Evolutionary conservation across 2,888 invertebrate genomes (phyloP).

Genomic region (Meandrusa payeni): DNA sequence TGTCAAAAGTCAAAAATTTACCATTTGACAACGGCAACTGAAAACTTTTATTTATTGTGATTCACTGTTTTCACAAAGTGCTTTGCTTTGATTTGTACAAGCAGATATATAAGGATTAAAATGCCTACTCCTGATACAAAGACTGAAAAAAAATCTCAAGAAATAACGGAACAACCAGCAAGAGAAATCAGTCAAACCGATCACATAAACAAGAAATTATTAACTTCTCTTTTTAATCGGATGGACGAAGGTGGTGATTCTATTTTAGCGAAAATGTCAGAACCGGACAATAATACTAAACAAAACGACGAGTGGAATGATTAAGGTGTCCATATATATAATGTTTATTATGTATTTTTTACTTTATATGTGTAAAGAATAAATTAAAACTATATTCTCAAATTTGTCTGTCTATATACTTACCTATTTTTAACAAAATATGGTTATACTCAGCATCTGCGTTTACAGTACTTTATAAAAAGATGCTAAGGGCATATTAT

Average conservation of each 20-base stretch:
- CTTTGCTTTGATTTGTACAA: no score
- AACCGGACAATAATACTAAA: conserved; percentile 50
- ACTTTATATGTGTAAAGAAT: background rate
- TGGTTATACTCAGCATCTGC: no score
- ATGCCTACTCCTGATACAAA: conserved; percentile 63
- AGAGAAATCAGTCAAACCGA: conserved; percentile 83
- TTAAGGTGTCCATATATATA: background rate
- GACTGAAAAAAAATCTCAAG: conserved; percentile 44
- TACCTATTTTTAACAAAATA: no score
- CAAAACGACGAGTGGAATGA: conserved; percentile 59
- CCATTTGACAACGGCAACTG: no score
- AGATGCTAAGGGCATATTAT: no score
- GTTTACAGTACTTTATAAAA: no score
- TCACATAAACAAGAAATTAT: conserved; percentile 83
- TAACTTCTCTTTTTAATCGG: conserved; percentile 82
- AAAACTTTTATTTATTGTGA: no score
- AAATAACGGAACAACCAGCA: conserved; percentile 39
- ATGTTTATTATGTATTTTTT: no score
- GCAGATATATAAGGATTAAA: conserved; percentile 18
- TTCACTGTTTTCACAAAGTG: no score
- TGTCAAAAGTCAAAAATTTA: no score
- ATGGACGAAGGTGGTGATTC: conserved; percentile 75
- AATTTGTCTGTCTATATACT: no score
- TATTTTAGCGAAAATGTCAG: conserved; percentile 50
- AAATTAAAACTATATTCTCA: background rate